Evolutionary conservation across 2,113 vertebrate genomes (phyloP).

Genomic region (Astur gentilis): DNA sequence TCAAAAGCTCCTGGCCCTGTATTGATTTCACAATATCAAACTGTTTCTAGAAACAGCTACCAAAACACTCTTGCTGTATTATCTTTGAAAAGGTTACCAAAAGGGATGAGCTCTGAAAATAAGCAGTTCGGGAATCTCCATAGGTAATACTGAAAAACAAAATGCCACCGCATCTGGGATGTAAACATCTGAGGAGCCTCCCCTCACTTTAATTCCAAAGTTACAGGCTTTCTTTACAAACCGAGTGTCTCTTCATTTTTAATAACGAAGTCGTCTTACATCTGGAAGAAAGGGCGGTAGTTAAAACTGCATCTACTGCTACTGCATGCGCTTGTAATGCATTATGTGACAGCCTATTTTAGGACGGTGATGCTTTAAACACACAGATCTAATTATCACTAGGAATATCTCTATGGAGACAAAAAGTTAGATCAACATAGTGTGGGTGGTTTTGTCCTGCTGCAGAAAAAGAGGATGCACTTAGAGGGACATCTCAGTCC

Average conservation of each 20-base stretch:
- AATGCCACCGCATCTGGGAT: background rate
- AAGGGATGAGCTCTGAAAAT: background rate
- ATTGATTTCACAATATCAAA: background rate
- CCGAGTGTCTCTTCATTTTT: background rate
- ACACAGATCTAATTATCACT: background rate
- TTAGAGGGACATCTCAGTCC: background rate
- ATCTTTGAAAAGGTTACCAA: background rate
- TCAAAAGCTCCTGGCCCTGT: background rate
- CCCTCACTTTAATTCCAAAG: background rate
- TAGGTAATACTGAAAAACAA: background rate
- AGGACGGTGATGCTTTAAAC: background rate
- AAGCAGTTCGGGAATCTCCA: background rate
- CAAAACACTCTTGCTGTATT: background rate
- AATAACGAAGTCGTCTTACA: background rate
- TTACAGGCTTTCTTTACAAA: background rate
- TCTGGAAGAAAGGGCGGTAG: background rate
- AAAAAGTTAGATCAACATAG: background rate
- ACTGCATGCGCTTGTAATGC: background rate
- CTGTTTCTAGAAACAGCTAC: background rate
- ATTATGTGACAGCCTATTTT: background rate
- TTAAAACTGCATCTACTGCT: background rate
- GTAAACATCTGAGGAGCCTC: background rate
- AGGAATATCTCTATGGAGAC: background rate
- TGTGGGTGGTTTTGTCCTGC: background rate
- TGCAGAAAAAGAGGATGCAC: background rate